Evolutionary conservation across 2,888 invertebrate genomes (phyloP), one percentile per base, ranked within the genome.

Genomic region (Pimpla rufipes): DNA sequence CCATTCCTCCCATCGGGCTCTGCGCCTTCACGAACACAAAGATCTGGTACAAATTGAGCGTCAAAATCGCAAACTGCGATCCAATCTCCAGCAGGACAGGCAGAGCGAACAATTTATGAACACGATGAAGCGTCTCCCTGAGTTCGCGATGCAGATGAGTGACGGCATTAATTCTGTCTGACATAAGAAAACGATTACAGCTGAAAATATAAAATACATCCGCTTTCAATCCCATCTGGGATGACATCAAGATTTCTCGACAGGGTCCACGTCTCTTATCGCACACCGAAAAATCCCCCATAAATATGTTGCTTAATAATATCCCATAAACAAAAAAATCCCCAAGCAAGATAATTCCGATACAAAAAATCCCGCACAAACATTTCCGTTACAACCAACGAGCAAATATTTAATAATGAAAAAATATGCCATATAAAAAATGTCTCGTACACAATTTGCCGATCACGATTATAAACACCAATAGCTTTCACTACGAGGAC

Each of bases 131-230:
- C 10, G 66, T 18, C 21, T 76, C 66, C 18, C 55, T 37, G 16
- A 81, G 64, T 11, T 66, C 71, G 13, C 76, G 76, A 57, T 76
- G 81, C n/a, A 71, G 23, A 10, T 76, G 45, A 11, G 45, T 47
- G 13, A 81, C 47, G 21, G 57, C 11, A 40, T 40, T 23, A 6
- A 75, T 80, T 23, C 16, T 57, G 10, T 45, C 57, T 18, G 29
- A 10, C 11, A 71, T 10, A 71, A 10, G 13, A 68, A 16, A 23
- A 10, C 29, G 35, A 5, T 37, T 23, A 18, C 1, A 45, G 10
- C 55, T 57, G 57, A 13, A 57, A 57, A n/a, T 13, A 66, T 1
- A 66, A 42, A 40, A 62, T 8, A n/a, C 13, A 0, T 35, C 13
- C 13, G 11, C 11, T 59, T 35, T 62, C 6, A 0, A 29, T 62